Base-by-base conservation (phyloP, 2,888 invertebrate species). In the Chouioia cunea region DNA sequence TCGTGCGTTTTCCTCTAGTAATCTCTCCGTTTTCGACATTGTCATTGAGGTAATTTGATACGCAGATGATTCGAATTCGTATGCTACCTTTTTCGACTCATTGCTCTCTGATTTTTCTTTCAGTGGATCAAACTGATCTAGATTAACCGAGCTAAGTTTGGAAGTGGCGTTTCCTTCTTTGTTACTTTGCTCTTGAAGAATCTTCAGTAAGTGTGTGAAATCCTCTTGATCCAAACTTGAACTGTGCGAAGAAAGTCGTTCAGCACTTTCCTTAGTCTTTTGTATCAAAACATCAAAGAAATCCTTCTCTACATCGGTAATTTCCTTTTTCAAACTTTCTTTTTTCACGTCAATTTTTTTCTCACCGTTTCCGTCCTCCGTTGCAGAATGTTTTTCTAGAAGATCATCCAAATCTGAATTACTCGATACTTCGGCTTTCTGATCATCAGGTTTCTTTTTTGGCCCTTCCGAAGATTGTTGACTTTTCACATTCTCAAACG, bases 141-240 rank as follows among this genome's bases (percentile, higher is more conserved):
- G 22, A 43, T 56, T 62, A 46, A 63, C 18, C 15, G 64, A 53
- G 23, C 54, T 73, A 4, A 18, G 18, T 63, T 57, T 62, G 2
- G 60, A 53, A 23, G 56, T n/a, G 20, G 36, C 36, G 14, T 62
- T 22, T 14, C 15, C 36, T 60, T 70, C 70, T 20, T 73, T 78
- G 16, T 81, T 80, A 48, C 72, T 79, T 60, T 85, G 82, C 2
- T 77, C 78, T 68, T 85, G 80, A 22, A 85, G 71, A 16, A 84
- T 78, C 66, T 81, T 83, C 23, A 84, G 70, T 70, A 85, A 83
- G 52, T 84, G 80, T 0, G 82, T 83, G 70, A 83, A 84, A 75
- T 85, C 84, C 70, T 85, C 84, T 62, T 84, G 83, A 6, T 80
- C 82, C 10, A 85, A 82, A 73, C 83, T 84, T 1, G 83, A 84